These are phyloP conservation scores for Liopterus haemorrhoidalis DNA, from an alignment of 2,888 invertebrate genomes.

Conservation along the genomic window DNA sequence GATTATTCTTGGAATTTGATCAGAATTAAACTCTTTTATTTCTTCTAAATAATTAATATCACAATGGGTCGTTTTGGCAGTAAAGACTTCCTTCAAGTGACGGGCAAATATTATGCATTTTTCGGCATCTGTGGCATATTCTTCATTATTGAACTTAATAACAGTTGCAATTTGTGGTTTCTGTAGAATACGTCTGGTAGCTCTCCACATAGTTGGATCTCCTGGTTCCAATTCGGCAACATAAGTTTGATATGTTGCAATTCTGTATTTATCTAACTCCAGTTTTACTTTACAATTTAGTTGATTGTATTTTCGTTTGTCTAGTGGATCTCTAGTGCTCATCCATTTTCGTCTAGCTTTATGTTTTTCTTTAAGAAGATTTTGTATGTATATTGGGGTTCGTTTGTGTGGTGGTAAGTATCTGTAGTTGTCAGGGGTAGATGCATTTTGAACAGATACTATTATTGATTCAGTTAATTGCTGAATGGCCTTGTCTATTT, in stretches of 20 bases:
- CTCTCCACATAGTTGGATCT: no score
- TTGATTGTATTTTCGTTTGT: conserved; percentile 6
- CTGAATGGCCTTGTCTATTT: conserved; percentile 1
- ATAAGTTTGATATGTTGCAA: not conserved
- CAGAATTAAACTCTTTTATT: not conserved
- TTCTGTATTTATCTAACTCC: conserved; percentile 6
- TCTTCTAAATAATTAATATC: not conserved
- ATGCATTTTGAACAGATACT: not conserved
- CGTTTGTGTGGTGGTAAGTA: not conserved
- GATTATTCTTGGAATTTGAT: not conserved
- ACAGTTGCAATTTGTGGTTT: not conserved
- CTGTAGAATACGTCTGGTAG: no score
- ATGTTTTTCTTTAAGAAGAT: conserved; percentile 6
- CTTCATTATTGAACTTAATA: no score
- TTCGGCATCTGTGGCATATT: not conserved
- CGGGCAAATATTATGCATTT: no score
- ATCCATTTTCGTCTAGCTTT: conserved; percentile 4
- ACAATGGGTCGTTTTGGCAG: no score
- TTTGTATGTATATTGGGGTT: not conserved
- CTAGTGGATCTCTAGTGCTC: not conserved
- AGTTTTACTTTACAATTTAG: conserved; percentile 3
- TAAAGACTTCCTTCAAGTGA: no score
- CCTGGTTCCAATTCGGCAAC: no score
- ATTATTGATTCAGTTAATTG: conserved; percentile 1
- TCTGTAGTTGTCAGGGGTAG: not conserved